Percentiles rank a stretch among this genome's conserved stretches.
Evolutionary conservation across 2,888 invertebrate genomes (phyloP).

Genomic region (Amphiduros pacificus): DNA sequence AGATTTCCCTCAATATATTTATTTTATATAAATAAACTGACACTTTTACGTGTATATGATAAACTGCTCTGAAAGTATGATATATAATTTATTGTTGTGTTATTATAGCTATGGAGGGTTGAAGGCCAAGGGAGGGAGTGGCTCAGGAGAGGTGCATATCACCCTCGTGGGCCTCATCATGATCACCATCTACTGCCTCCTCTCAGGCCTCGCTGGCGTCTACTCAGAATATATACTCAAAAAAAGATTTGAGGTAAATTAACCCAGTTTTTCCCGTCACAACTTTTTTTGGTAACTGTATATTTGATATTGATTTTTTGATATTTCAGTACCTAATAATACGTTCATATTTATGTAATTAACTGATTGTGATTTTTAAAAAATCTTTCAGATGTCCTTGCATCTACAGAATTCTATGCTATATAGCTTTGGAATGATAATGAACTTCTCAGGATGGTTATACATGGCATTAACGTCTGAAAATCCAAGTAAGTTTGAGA

Average conservation of each 20-base stretch:
- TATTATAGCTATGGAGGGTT: conserved; percentile 48
- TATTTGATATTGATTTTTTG: no score
- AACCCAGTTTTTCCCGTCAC: no score
- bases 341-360: no score
- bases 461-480: no score
- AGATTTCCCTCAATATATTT: no score
- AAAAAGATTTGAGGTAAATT: conserved; percentile 34
- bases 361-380: no score
- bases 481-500: no score
- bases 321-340: no score
- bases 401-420: conserved; percentile 53
- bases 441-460: conserved; percentile 39
- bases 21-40: no score
- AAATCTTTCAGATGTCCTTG: conserved; percentile 51
- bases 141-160: conserved; percentile 45
- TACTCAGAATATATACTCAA: conserved; percentile 58
- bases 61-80: neutral
- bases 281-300: no score
- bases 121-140: conserved; percentile 29
- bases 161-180: conserved; percentile 51
- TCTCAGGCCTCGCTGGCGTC: conserved; percentile 57
- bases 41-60: no score
- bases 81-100: no score
- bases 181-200: conserved; percentile 48
- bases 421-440: conserved; percentile 47